Percentiles rank a stretch among this genome's conserved stretches.
Conservation (phyloP, 2,797 vertebrate species). For the Leuciscus waleckii region DNA sequence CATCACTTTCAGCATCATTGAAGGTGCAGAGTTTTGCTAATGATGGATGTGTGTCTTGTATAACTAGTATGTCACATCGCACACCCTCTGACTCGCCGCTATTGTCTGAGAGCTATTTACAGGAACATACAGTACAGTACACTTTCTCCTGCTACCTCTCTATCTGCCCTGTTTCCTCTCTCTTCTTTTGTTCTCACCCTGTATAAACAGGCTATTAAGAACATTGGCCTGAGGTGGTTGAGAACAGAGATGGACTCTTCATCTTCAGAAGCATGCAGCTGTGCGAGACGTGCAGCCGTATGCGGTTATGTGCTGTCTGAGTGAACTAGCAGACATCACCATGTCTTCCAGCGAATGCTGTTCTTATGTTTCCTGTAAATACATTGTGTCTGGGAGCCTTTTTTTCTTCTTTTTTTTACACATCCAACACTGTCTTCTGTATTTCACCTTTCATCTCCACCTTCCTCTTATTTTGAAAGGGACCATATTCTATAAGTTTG, state of each 20-base stretch:
- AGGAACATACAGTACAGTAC: not conserved
- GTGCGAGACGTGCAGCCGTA: not conserved
- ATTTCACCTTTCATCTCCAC: not conserved
- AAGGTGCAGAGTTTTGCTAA: not conserved
- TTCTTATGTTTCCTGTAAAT: conserved; percentile 8
- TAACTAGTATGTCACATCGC: not conserved
- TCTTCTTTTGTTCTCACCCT: not conserved
- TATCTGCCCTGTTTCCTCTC: not conserved
- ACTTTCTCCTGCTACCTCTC: not conserved
- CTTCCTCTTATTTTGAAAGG: not conserved
- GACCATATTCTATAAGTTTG: not conserved
- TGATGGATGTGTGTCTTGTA: conserved; percentile 2
- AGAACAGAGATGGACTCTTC: conserved; percentile 9
- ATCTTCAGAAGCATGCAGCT: conserved; percentile 18
- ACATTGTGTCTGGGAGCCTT: not conserved
- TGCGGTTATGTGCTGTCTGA: conserved; percentile 8
- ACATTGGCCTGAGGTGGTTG: conserved; percentile 25
- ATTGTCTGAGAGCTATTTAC: conserved; percentile 9
- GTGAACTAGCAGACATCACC: conserved; percentile 8
- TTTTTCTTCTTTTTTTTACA: not conserved
- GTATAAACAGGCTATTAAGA: conserved; percentile 29
- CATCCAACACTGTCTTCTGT: not conserved
- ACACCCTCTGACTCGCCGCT: not conserved
- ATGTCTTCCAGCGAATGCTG: conserved; percentile 2
- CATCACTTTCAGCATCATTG: conserved; percentile 4